phyloP scores from a whole-genome alignment of 1,140 invertebrate species.

The Drosophila baimaii region DNA sequence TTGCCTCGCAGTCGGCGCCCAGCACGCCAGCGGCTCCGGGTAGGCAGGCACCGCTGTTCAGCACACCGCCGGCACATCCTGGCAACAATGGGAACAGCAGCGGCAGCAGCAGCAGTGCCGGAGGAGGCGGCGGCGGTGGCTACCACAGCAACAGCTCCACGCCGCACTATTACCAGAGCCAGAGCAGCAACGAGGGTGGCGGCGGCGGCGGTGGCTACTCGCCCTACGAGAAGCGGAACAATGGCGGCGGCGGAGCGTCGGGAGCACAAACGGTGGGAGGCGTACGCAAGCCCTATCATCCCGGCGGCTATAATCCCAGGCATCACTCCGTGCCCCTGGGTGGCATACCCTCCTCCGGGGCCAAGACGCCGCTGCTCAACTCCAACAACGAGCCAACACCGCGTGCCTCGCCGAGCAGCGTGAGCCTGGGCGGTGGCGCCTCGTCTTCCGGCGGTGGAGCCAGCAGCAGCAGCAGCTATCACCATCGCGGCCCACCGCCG shows the following conservation, averaged over 20 bases:
- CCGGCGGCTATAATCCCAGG: conserved; percentile 71
- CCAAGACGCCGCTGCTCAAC: conserved; percentile 68
- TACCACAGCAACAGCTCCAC: conserved; percentile 79
- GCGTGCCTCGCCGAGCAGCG: conserved; percentile 73
- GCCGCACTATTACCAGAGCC: conserved; percentile 71
- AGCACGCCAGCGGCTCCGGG: conserved; percentile 73
- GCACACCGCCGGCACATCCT: conserved; percentile 72
- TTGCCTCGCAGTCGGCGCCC: conserved; percentile 76
- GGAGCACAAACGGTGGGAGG: conserved; percentile 28
- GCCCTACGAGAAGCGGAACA: conserved; percentile 79
- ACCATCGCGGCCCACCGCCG: conserved; percentile 66
- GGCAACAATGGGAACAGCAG: conserved; percentile 43
- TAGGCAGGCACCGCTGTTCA: conserved; percentile 78
- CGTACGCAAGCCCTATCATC: conserved; percentile 68
- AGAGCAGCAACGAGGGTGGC: conserved; percentile 62
- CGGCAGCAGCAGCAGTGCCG: conserved; percentile 30
- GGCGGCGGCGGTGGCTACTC: conserved; percentile 48
- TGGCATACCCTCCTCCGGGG: conserved; percentile 50
- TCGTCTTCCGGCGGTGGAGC: conserved; percentile 41
- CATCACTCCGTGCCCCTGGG: conserved; percentile 68
- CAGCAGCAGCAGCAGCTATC: conserved; percentile 31
- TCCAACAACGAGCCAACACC: conserved; percentile 77
- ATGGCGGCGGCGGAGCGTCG: conserved; percentile 23
- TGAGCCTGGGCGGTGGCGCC: conserved; percentile 47
- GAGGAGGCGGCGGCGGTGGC: conserved; percentile 34